A percentile compares a stretch with the other conserved stretches of the same genome.
These are phyloP conservation scores for Sitta europaea DNA, from an alignment of 2,113 vertebrate species.

Conservation along the genomic window DNA sequence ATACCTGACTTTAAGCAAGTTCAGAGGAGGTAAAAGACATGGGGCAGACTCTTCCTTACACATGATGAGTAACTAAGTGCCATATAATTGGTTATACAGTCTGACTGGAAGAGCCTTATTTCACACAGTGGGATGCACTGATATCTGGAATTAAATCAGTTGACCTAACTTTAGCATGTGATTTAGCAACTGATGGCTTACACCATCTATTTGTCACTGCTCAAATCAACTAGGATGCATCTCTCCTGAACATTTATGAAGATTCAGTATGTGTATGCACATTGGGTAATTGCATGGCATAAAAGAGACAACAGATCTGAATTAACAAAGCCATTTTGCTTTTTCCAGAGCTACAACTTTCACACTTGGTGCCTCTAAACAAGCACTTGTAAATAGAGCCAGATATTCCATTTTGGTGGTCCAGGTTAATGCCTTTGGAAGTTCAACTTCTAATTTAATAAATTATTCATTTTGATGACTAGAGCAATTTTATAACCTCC, in stretches of 20 bases:
- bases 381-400: not conserved
- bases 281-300: not conserved
- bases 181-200: not conserved
- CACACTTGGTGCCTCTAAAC: not conserved
- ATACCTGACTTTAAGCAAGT: slow-evolving; percentile 51
- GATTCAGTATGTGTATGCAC: not conserved
- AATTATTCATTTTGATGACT: not conserved
- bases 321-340: not conserved
- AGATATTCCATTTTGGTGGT: not conserved
- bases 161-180: not conserved
- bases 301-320: not conserved
- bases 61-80: not conserved
- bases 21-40: slow-evolving; percentile 44
- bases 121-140: not conserved
- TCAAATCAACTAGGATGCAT: not conserved
- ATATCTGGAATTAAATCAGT: not conserved
- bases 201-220: not conserved
- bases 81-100: not conserved
- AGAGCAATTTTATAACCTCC: not conserved
- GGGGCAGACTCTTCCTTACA: not conserved
- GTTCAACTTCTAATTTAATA: not conserved
- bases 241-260: not conserved
- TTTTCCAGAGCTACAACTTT: not conserved
- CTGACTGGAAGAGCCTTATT: not conserved
- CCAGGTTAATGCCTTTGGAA: not conserved